A percentile compares a stretch with the other conserved stretches of the same genome.
Conservation (phyloP, 2,888 invertebrate genomes). For the Alentia gelatinosa region DNA sequence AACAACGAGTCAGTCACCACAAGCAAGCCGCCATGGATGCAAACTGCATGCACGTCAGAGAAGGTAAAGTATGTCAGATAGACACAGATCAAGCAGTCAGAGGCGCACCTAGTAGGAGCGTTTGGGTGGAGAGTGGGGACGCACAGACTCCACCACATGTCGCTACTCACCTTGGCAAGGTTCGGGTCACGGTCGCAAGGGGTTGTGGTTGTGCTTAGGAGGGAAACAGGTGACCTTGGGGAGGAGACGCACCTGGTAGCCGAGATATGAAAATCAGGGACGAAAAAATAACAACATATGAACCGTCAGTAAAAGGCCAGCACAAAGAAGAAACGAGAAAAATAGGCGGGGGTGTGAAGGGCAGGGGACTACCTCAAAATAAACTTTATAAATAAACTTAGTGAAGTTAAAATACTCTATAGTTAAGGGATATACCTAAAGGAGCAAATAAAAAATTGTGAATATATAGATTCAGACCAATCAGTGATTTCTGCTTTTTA, state of each 20-base stretch:
- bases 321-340: background rate
- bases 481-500: no score
- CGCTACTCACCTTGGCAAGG: slow-evolving; percentile 1
- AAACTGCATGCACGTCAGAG: background rate
- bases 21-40: background rate
- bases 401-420: no score
- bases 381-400: no score
- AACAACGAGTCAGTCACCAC: background rate
- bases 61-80: background rate
- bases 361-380: background rate
- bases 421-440: no score
- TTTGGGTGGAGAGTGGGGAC: background rate
- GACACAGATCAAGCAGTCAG: background rate
- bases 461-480: no score
- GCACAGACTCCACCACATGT: background rate
- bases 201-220: slow-evolving; percentile 5
- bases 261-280: background rate
- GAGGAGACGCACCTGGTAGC: background rate
- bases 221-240: slow-evolving; percentile 25
- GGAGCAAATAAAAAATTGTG: no score
- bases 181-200: background rate
- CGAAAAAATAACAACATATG: slow-evolving; percentile 1
- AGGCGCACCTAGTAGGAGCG: background rate
- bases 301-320: background rate
- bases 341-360: background rate